Evolutionary conservation across 2,888 invertebrate genomes (phyloP).

Genomic region (Oithona nana): DNA sequence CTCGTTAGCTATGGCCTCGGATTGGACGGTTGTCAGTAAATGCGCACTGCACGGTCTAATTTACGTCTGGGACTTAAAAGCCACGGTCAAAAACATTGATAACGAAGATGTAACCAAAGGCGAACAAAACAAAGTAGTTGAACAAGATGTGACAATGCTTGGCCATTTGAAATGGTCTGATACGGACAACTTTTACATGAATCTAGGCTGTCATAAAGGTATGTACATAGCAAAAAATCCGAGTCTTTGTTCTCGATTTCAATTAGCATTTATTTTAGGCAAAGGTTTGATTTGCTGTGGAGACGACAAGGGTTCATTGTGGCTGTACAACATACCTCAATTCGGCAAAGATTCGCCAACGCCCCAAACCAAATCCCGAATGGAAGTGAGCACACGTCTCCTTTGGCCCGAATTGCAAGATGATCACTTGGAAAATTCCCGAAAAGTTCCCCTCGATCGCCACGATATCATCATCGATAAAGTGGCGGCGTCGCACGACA

Average conservation of each 20-base stretch:
- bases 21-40: conserved; percentile 20
- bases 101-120: background rate
- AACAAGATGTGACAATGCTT: conserved; percentile 18
- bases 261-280: too few species aligned
- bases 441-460: conserved; percentile 25
- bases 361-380: conserved; percentile 16
- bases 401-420: conserved; percentile 24
- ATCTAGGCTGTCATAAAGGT: conserved; percentile 20
- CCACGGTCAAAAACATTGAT: conserved; percentile 7
- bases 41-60: conserved; percentile 21
- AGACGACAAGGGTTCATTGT: conserved; percentile 26
- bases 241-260: too few species aligned
- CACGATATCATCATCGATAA: conserved; percentile 27
- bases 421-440: conserved; percentile 22
- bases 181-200: conserved; percentile 22
- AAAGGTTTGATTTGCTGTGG: conserved; percentile 25
- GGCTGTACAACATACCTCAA: conserved; percentile 24
- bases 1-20: conserved; percentile 19
- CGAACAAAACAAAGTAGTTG: conserved; percentile 5
- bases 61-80: conserved; percentile 19
- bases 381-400: conserved; percentile 22
- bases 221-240: background rate
- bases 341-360: conserved; percentile 17
- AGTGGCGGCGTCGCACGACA: conserved; percentile 23
- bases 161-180: conserved; percentile 20